These are phyloP conservation scores for Alca torda DNA, from an alignment of 2,797 vertebrate species.

Conservation along the genomic window DNA sequence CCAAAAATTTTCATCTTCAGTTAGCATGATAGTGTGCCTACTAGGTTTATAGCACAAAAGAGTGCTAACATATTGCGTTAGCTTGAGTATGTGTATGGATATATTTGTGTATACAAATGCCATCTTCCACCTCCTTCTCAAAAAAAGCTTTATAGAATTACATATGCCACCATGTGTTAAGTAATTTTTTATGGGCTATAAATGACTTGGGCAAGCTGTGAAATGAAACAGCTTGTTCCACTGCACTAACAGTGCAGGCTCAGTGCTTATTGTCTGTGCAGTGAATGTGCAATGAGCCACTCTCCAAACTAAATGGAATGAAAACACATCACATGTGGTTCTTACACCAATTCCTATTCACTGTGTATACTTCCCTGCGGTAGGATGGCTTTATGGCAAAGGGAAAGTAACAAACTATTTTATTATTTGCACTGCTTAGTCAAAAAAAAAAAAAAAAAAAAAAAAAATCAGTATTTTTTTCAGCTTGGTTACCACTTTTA, in stretches of 20 bases:
- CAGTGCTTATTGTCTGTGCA: slow-evolving; percentile 41
- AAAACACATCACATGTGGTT: neutral
- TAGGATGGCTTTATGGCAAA: neutral
- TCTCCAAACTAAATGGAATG: neutral
- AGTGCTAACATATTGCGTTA: slow-evolving; percentile 44
- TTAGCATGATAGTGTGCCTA: slow-evolving; percentile 1
- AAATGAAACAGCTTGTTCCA: slow-evolving; percentile 65
- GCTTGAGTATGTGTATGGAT: neutral
- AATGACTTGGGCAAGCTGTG: slow-evolving; percentile 64
- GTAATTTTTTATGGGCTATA: slow-evolving; percentile 62
- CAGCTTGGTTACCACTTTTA: neutral
- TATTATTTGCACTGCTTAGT: neutral
- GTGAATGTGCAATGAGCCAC: neutral
- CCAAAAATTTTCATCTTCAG: neutral
- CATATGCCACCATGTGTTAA: slow-evolving; percentile 67
- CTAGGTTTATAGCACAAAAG: slow-evolving; percentile 18
- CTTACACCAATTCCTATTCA: neutral
- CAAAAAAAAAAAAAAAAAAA: neutral
- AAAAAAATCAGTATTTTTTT: neutral
- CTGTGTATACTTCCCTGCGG: neutral
- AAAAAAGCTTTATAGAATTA: slow-evolving; percentile 38
- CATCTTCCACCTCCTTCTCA: slow-evolving; percentile 57
- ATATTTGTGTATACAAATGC: slow-evolving; percentile 61
- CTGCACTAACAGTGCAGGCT: slow-evolving; percentile 22
- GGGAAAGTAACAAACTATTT: neutral